Conservation (phyloP, 2,888 invertebrate genomes). For the Pachymerium ferrugineum region DNA sequence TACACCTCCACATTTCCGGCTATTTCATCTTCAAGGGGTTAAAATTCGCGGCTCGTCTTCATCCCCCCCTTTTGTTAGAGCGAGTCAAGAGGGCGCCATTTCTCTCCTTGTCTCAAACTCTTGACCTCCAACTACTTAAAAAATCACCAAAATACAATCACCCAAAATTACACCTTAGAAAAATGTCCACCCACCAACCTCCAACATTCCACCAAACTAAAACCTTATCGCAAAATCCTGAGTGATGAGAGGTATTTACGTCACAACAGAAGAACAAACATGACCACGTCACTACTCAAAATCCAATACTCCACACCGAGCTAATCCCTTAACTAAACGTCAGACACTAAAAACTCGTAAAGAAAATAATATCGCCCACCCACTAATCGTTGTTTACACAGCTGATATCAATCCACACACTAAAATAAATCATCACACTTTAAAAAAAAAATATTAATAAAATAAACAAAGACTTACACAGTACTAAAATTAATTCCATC, state of each 20-base stretch:
- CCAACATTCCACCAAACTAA: too few species aligned
- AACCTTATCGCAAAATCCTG: too few species aligned
- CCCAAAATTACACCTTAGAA: background rate
- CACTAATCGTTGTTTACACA: background rate
- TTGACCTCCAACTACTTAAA: background rate
- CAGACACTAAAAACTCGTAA: constrained; percentile 5
- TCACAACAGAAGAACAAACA: too few species aligned
- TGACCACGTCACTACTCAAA: constrained; percentile 12
- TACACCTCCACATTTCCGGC: background rate
- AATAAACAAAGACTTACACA: too few species aligned
- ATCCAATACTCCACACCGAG: background rate
- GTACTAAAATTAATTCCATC: too few species aligned
- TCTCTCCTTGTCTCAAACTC: constrained; percentile 24
- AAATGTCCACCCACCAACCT: too few species aligned
- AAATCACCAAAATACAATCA: background rate
- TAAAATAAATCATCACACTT: too few species aligned
- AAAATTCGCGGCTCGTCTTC: constrained; percentile 2
- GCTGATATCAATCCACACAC: constrained; percentile 3
- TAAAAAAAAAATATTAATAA: too few species aligned
- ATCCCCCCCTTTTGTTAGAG: background rate
- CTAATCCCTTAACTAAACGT: constrained; percentile 10
- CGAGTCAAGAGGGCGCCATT: constrained; percentile 27
- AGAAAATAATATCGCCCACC: constrained; percentile 19
- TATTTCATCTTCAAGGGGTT: constrained; percentile 22
- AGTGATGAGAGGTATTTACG: too few species aligned